Evolutionary conservation across 2,113 vertebrate species (phyloP), one percentile per base, ranked within the genome.

Genomic region (Pogona vitticeps): DNA sequence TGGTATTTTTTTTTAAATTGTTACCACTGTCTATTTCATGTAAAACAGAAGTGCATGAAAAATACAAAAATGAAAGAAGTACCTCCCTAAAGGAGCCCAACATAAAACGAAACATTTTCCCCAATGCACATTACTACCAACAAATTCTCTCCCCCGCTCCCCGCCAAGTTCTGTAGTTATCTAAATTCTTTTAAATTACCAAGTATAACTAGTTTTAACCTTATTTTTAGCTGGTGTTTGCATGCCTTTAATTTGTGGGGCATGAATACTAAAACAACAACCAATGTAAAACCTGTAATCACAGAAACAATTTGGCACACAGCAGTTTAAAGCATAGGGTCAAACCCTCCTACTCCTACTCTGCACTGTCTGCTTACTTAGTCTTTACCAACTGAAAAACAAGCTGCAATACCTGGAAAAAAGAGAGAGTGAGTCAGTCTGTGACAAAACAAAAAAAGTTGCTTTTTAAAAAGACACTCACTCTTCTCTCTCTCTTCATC

Each of bases 401-500:
- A 63, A 46, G 1, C 17, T 28, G 31, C 46, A 68, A 63, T 26
- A 13, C 1, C 68, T 76, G 23, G 46, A 56, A 63, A 73, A 52
- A n/a, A 31, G 23, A 61, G 31, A 77, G 33, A 67, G 20, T 52
- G 46, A 52, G 46, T n/a, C n/a, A n/a, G n/a, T n/a, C n/a, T n/a
- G n/a, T n/a, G n/a, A n/a, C n/a, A n/a, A n/a, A n/a, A n/a, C n/a
- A n/a, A n/a, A n/a, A n/a, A n/a, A n/a, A n/a, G n/a, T n/a, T n/a
- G 8, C 46, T 87, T 67, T 67, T 87, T 18, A 9, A 80, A 38
- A 75, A 76, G 12, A 26, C 77, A 90, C 86, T 89, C 58, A 97
- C 97, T 97, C 94, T 96, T 95, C 82, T 96, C 96, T 93, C 84
- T 94, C 80, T 99, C 98, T 92, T 99, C 98, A 70, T 99, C 99